phyloP scores from a whole-genome alignment of 1,140 invertebrate species.

The Ceratosolen fusciceps region DNA sequence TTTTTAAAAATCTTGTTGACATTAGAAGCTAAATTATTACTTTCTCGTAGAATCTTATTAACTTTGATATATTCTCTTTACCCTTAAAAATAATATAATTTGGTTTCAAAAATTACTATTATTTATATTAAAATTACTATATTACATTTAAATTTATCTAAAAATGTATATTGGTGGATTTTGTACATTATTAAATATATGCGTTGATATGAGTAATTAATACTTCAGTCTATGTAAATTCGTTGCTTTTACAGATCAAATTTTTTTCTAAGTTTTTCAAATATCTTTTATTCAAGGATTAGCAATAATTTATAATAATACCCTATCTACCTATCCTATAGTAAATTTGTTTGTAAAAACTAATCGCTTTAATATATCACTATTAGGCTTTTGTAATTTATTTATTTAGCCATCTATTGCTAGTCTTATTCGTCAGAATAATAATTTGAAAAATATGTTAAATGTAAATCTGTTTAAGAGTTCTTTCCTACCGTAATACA shows the following conservation, averaged over 20 bases:
- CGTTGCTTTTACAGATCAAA: neutral
- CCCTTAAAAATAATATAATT: neutral
- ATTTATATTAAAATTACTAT: neutral
- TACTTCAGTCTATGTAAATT: conserved; percentile 41
- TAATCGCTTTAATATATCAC: conserved; percentile 17
- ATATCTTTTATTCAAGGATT: conserved; percentile 41
- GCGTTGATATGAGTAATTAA: conserved; percentile 46
- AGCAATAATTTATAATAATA: neutral
- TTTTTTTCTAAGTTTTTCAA: neutral
- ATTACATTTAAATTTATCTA: conserved; percentile 17
- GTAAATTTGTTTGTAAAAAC: conserved; percentile 28
- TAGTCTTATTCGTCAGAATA: too few species aligned
- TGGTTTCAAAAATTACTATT: neutral
- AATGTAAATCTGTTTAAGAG: too few species aligned
- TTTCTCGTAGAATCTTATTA: neutral
- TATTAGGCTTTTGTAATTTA: neutral
- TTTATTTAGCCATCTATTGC: neutral
- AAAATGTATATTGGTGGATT: neutral
- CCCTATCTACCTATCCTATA: conserved; percentile 5
- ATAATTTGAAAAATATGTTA: too few species aligned
- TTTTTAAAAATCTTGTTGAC: too few species aligned
- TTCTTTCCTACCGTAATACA: too few species aligned
- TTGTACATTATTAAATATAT: conserved; percentile 41
- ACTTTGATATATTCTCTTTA: neutral
- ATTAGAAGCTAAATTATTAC: neutral